These are phyloP conservation scores for Pipa parva DNA, from an alignment of 2,113 vertebrate species.

Conservation along the genomic window DNA sequence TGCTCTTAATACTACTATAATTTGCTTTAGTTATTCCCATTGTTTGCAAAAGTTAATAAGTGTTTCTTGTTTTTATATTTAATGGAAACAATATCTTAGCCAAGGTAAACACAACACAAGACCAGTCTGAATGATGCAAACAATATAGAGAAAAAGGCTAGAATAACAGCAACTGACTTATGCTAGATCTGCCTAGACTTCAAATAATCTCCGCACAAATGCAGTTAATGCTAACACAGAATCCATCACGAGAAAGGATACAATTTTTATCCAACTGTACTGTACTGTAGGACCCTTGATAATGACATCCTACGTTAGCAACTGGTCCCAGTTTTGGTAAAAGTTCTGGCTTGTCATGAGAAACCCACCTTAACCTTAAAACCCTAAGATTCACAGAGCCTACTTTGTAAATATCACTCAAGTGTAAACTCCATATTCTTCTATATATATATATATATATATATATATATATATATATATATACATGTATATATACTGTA, in stretches of 20 bases:
- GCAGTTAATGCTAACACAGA: neutral
- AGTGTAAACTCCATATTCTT: too few species aligned
- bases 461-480: too few species aligned
- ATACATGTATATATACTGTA: too few species aligned
- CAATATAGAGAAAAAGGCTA: neutral
- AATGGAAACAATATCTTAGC: neutral
- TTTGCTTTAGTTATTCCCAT: neutral
- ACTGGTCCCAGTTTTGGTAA: too few species aligned
- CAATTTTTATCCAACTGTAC: too few species aligned
- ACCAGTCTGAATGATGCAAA: neutral
- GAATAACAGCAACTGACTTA: neutral
- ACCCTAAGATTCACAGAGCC: too few species aligned
- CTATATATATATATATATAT: too few species aligned
- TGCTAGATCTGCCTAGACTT: neutral
- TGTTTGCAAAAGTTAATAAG: constrained; percentile 3
- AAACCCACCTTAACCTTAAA: too few species aligned
- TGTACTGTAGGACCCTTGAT: too few species aligned
- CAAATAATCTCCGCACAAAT: neutral
- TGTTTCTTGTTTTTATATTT: constrained; percentile 15
- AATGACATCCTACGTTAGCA: too few species aligned
- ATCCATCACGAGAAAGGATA: neutral
- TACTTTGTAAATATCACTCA: too few species aligned
- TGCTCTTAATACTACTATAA: neutral
- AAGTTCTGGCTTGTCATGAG: too few species aligned
- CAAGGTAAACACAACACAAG: constrained; percentile 6